Evolutionary conservation across 2,797 vertebrate genomes (phyloP).

Genomic region (Myotis myotis): DNA sequence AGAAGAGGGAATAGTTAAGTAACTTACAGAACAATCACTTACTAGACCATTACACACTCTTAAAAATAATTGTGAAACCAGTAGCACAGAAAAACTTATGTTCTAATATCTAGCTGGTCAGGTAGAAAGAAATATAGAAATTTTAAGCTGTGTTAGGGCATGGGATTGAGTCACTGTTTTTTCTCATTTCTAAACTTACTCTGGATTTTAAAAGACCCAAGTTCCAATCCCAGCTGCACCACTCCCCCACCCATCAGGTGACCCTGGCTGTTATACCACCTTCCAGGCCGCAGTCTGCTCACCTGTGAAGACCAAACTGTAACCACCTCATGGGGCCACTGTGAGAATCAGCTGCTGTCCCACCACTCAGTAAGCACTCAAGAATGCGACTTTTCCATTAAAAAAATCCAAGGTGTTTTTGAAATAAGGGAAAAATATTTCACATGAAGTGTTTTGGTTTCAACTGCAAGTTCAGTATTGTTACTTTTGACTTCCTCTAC

Average conservation of each 20-base stretch:
- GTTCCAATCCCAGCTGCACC: neutral
- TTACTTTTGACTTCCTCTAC: neutral
- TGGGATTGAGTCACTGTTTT: neutral
- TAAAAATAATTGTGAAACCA: neutral
- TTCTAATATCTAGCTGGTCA: neutral
- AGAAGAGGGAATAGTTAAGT: constrained; percentile 18
- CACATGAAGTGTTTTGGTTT: neutral
- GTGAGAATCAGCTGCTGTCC: neutral
- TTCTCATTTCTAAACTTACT: neutral
- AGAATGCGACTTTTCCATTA: neutral
- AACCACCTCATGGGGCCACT: rapidly evolving
- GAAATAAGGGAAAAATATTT: neutral
- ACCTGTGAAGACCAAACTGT: neutral
- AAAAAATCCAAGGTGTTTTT: neutral
- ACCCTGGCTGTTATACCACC: neutral
- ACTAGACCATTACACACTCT: neutral
- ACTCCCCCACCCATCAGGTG: neutral
- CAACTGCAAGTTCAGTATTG: neutral
- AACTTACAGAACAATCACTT: neutral
- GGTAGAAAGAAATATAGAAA: neutral
- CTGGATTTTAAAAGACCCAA: neutral
- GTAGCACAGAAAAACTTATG: neutral
- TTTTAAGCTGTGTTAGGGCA: neutral
- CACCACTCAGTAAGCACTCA: neutral
- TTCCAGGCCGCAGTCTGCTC: neutral